phyloP scores from a whole-genome alignment of 2,113 vertebrate species.

The Lampris incognitus region DNA sequence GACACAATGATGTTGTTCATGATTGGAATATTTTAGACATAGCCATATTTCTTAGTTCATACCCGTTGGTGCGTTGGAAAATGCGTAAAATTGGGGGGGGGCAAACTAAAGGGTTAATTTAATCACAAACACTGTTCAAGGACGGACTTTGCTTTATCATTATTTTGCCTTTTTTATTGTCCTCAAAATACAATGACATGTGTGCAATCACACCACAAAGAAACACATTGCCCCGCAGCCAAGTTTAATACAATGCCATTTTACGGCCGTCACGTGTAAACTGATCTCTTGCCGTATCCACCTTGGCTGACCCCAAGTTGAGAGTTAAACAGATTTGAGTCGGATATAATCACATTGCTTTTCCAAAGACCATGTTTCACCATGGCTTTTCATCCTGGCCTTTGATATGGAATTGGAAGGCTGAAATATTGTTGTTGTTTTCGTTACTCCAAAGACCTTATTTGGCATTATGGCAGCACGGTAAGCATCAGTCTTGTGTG shows the following conservation, averaged over 20 bases:
- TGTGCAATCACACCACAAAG: neutral
- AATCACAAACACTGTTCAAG: neutral
- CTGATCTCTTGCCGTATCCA: conserved; percentile 6
- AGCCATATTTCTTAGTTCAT: neutral
- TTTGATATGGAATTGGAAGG: conserved; percentile 54
- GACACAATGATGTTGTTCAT: conserved; percentile 6
- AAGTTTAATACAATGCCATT: conserved; percentile 4
- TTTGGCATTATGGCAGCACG: conserved; percentile 38
- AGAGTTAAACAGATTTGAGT: conserved; percentile 28
- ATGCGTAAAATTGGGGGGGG: neutral
- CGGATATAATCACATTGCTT: conserved; percentile 27
- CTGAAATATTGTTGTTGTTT: conserved; percentile 47
- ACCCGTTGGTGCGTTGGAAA: neutral
- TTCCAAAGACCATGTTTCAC: conserved; percentile 34
- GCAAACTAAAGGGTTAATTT: conserved; percentile 9
- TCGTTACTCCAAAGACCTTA: conserved; percentile 53
- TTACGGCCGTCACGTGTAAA: neutral
- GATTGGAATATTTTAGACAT: neutral
- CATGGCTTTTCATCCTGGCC: conserved; percentile 43
- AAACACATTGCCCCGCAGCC: neutral
- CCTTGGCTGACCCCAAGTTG: neutral
- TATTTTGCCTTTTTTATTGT: too few relatives aligned
- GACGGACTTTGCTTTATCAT: neutral
- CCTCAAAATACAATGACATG: too few relatives aligned
- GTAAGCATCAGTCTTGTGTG: conserved; percentile 11